Evolutionary conservation across 2,797 vertebrate genomes (phyloP), one percentile per base, ranked within the genome.

Genomic region (Agapornis canus): DNA sequence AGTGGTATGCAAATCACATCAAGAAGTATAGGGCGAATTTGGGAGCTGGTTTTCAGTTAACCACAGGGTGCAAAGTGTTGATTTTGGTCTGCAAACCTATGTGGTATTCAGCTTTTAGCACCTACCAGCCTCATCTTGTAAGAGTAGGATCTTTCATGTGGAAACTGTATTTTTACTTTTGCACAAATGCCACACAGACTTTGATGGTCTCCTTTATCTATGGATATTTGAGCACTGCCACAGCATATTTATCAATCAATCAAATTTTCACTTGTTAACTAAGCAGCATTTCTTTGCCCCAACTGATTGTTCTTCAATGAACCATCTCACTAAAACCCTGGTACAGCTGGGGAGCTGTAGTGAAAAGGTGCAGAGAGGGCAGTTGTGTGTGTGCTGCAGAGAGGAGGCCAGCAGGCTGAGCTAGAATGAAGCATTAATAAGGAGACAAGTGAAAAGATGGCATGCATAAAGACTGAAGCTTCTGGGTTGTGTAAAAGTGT

Each of bases 1-100:
- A 1, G 60, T 60, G 40, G 72, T 61, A 75, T 18, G 73, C 59
- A 94, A 86, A 89, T 82, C 52, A 65, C 35, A 71, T 31, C 35
- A 70, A 59, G 79, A 66, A 45, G 48, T 42, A 86, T 14, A 49
- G 9, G 21, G 48, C 1, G 6, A 80, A 92, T 72, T 21, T 49
- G 42, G 63, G 49, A 96, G 39, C 39, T 78, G 66, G 42, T 82
- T 5, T 84, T 51, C 77, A 92, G 42, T 63, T 79, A 92, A 90
- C 47, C 75, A 84, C 63, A 82, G 42, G 3, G n/a, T 59, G 66
- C 22, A 40, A 77, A 78, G n/a, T 9, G 11, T 40, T 63, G 52
- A 81, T 75, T 81, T 79, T 45, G 27, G 35, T 86, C 78, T 76
- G 59, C 60, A 83, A 88, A 81, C n/a, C 32, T 40, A 35, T 14